Conservation (phyloP, 1,140 invertebrate species). For the Delia radicum region DNA sequence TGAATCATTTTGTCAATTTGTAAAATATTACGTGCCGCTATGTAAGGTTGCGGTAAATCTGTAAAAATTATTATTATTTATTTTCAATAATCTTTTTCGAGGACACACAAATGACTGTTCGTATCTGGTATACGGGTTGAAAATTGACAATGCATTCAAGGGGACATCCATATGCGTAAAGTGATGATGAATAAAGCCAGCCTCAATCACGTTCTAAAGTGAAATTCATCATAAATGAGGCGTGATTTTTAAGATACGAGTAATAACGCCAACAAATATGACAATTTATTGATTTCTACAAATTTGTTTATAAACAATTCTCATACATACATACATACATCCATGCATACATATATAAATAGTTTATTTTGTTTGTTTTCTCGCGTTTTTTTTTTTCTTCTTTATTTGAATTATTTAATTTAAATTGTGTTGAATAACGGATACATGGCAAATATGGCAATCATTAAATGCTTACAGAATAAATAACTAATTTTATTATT, state of each 20-base stretch:
- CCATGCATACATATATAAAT: no score
- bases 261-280: not conserved
- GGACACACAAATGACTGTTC: not conserved
- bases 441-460: slow-evolving; percentile 18
- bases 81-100: not conserved
- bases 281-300: slow-evolving; percentile 13
- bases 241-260: not conserved
- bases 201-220: slow-evolving; percentile 24
- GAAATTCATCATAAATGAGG: slow-evolving; percentile 9
- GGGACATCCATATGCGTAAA: not conserved
- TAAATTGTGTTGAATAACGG: slow-evolving; percentile 19
- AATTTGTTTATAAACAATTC: not conserved
- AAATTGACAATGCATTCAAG: not conserved
- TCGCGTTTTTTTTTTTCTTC: not conserved
- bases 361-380: no score
- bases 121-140: not conserved
- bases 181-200: not conserved
- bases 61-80: not conserved
- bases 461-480: not conserved
- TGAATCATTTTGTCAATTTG: not conserved
- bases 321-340: no score
- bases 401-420: not conserved
- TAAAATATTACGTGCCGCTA: not conserved
- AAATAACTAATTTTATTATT: not conserved
- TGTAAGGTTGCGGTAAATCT: not conserved